A percentile compares a stretch with the other conserved stretches of the same genome.
phyloP scores from a whole-genome alignment of 2,113 vertebrate genomes.

The Cairina moschata region DNA sequence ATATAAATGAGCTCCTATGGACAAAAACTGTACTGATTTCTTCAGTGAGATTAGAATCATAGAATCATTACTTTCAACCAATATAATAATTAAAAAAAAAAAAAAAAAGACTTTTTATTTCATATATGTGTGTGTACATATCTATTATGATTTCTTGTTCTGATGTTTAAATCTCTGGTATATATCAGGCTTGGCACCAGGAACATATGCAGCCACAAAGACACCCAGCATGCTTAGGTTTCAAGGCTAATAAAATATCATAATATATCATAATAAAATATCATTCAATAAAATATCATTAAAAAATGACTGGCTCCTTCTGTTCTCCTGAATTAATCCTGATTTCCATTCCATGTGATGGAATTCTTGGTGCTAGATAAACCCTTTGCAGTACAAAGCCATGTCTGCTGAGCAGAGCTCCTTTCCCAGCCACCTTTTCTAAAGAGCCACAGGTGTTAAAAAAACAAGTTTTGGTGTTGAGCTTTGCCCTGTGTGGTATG shows the following conservation, averaged over 20 bases:
- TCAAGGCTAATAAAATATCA: not conserved
- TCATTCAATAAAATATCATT: no score
- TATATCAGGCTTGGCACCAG: not conserved
- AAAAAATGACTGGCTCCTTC: rapidly evolving
- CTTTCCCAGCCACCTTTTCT: not conserved
- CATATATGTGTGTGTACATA: not conserved
- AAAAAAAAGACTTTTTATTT: not conserved
- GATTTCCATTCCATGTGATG: not conserved
- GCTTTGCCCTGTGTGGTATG: no score
- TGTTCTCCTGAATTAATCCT: not conserved
- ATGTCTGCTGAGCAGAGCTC: not conserved
- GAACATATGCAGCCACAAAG: rapidly evolving
- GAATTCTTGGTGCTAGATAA: not conserved
- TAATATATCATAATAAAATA: no score
- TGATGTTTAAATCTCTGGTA: not conserved
- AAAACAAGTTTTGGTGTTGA: not conserved
- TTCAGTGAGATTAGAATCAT: not conserved
- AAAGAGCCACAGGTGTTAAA: not conserved
- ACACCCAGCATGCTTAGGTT: not conserved
- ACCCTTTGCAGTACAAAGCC: not conserved
- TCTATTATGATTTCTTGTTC: not conserved
- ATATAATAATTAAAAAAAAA: not conserved
- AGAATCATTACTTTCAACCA: not conserved
- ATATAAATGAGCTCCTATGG: not conserved
- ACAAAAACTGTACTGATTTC: not conserved